Conservation (phyloP, 2,797 vertebrate species). For the Craterocephalus amniculus region DNA sequence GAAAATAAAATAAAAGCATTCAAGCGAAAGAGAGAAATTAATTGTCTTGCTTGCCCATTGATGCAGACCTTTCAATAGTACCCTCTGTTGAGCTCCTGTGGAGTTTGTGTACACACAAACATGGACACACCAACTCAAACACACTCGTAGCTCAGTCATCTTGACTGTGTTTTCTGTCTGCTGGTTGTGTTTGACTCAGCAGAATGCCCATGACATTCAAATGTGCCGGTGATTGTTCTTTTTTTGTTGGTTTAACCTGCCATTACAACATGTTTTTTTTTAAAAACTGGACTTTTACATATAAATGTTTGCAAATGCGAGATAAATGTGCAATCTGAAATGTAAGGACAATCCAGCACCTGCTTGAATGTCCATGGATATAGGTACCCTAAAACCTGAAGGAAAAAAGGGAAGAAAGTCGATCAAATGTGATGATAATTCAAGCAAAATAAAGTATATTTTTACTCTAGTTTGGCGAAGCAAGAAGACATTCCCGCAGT, state of each 20-base stretch:
- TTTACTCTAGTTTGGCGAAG: background rate
- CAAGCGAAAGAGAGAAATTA: constrained; percentile 65
- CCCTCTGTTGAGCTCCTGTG: constrained; percentile 12
- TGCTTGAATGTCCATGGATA: accelerated
- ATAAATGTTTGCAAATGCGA: background rate
- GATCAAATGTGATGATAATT: background rate
- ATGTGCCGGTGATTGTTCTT: constrained; percentile 29
- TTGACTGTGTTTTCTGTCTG: constrained; percentile 43
- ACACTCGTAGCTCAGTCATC: constrained; percentile 30
- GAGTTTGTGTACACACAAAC: constrained; percentile 12
- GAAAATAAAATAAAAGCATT: constrained; percentile 71
- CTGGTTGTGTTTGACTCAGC: constrained; percentile 52
- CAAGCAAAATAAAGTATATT: background rate
- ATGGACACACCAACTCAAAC: constrained; percentile 19
- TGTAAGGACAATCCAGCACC: constrained; percentile 3
- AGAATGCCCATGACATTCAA: constrained; percentile 38
- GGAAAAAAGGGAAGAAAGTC: too few species aligned
- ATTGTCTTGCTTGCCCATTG: constrained; percentile 66
- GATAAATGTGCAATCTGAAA: background rate
- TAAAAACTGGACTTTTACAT: constrained; percentile 11
- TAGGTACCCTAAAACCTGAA: background rate
- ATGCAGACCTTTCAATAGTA: constrained; percentile 50
- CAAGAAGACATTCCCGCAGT: background rate
- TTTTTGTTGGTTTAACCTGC: constrained; percentile 20
- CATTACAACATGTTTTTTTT: constrained; percentile 9